Conservation (phyloP, 2,113 vertebrate species). For the Plecotus auritus region DNA sequence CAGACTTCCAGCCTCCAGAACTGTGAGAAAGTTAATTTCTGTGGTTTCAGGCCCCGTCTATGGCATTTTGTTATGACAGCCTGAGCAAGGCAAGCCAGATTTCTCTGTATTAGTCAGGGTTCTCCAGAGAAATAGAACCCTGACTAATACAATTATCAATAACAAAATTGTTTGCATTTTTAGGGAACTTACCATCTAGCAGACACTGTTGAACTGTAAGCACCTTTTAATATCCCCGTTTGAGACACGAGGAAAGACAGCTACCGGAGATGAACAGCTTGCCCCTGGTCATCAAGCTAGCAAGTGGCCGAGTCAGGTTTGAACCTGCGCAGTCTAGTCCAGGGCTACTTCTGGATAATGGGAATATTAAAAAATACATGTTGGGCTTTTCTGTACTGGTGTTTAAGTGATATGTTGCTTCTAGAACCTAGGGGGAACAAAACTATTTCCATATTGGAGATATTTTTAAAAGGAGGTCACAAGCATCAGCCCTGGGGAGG, state of each 20-base stretch:
- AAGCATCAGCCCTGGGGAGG: neutral
- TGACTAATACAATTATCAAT: neutral
- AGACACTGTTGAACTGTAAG: neutral
- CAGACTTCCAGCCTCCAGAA: neutral
- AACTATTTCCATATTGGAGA: neutral
- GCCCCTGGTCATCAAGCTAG: rapidly evolving
- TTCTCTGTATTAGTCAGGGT: neutral
- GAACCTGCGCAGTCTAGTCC: neutral
- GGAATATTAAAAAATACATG: neutral
- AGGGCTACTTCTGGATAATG: neutral
- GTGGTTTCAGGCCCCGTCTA: neutral
- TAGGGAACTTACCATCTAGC: neutral
- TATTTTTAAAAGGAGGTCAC: neutral
- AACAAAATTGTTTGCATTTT: neutral
- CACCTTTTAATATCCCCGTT: neutral
- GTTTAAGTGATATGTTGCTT: neutral
- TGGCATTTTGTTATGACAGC: neutral
- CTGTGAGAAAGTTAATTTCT: neutral
- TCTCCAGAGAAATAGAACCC: neutral
- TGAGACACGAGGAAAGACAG: neutral
- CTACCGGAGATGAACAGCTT: neutral
- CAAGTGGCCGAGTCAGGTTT: neutral
- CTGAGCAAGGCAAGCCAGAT: neutral
- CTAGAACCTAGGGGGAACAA: neutral
- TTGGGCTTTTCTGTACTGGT: neutral